Percentiles rank a stretch among this genome's conserved stretches.
Evolutionary conservation across 2,113 vertebrate species (phyloP).

Genomic region (Acrocephalus arundinaceus): DNA sequence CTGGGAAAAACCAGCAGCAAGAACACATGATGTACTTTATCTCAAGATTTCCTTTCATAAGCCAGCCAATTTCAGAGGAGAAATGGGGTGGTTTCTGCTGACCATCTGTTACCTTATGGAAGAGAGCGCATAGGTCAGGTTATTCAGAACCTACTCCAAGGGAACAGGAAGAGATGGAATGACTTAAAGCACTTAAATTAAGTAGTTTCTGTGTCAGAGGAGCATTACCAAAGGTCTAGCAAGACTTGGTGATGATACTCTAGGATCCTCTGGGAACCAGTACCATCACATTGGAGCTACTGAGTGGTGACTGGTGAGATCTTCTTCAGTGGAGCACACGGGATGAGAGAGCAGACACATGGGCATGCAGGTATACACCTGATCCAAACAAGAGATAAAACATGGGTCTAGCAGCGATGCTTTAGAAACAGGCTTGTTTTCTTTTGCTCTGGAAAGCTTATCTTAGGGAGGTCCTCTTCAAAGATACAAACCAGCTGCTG

Average conservation of each 20-base stretch:
- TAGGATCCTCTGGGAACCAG: neutral
- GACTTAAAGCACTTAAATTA: neutral
- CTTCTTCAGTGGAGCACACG: rapidly evolving
- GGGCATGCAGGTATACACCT: neutral
- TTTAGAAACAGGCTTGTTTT: neutral
- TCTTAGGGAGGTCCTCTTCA: neutral
- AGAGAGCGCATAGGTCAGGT: neutral
- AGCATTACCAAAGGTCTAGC: neutral
- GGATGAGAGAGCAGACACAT: neutral
- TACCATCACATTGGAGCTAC: rapidly evolving
- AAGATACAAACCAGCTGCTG: neutral
- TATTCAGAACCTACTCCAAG: neutral
- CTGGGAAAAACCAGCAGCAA: neutral
- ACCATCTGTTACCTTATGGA: neutral
- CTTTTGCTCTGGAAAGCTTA: neutral
- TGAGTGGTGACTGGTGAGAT: neutral
- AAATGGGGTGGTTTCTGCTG: neutral
- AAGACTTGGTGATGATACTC: neutral
- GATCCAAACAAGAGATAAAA: neutral
- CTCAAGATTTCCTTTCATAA: neutral
- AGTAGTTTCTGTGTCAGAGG: neutral
- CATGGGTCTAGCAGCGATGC: neutral
- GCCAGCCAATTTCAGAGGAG: neutral
- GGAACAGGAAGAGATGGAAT: neutral
- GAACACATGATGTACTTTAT: neutral